Conservation (phyloP, 2,113 vertebrate genomes). For the Micronycteris hirsuta region DNA sequence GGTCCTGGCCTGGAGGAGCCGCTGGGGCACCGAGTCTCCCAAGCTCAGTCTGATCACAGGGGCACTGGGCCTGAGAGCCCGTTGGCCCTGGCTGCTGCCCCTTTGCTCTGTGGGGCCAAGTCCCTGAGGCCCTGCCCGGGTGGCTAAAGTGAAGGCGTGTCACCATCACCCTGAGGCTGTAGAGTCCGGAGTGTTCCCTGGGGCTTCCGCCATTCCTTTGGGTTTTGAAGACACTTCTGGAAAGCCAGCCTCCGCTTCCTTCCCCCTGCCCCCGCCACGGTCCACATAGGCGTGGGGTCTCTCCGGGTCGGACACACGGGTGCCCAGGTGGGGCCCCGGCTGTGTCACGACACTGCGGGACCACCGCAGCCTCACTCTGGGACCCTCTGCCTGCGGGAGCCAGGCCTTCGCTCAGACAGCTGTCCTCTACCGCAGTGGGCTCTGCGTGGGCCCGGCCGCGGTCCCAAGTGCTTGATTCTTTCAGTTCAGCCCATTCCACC, state of each 20-base stretch:
- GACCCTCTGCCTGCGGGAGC: not conserved
- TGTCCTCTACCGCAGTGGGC: too few species aligned
- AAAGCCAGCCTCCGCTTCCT: not conserved
- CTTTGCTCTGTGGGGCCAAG: not conserved
- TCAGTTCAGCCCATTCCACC: not conserved
- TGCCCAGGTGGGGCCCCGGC: fast-evolving
- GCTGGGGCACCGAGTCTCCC: fast-evolving
- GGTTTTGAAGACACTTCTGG: not conserved
- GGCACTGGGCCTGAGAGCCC: fast-evolving
- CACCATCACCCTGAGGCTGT: not conserved
- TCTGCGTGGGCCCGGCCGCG: too few species aligned
- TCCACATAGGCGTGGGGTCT: fast-evolving
- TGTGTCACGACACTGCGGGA: fast-evolving
- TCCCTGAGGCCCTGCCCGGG: fast-evolving
- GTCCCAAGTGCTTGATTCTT: not conserved
- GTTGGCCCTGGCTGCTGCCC: fast-evolving
- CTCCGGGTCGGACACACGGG: fast-evolving
- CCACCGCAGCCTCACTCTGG: fast-evolving
- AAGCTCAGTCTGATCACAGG: not conserved
- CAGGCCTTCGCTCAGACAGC: not conserved
- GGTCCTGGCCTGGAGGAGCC: fast-evolving
- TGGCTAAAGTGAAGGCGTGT: too few species aligned
- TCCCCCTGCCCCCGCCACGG: fast-evolving
- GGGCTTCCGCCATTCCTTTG: not conserved
- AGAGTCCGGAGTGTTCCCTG: not conserved